Conservation (phyloP, 2,797 vertebrate species). For the Neopelma chrysocephalum region DNA sequence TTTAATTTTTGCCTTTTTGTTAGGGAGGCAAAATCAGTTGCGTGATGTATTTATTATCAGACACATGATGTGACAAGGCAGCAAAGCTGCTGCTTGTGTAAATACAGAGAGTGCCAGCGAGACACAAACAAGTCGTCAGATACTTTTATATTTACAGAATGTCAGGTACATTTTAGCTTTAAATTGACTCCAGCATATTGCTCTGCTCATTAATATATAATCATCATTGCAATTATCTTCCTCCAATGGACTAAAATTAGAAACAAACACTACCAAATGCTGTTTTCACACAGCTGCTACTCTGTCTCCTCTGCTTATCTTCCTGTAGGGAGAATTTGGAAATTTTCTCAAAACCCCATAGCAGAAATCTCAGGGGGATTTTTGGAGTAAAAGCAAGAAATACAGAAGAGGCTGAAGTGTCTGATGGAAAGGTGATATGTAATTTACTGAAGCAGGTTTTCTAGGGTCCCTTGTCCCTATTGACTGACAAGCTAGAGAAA, state of each 20-base stretch:
- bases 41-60: not conserved
- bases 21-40: not conserved
- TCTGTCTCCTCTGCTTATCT: not conserved
- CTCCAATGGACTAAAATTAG: slow-evolving; percentile 13
- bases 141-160: not conserved
- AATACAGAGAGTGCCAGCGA: not conserved
- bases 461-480: not conserved
- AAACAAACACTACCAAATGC: not conserved
- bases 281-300: not conserved
- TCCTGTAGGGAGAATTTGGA: not conserved
- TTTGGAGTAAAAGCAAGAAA: not conserved
- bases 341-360: not conserved
- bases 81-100: not conserved
- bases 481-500: not conserved
- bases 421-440: slow-evolving; percentile 1
- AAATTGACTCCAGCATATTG: not conserved
- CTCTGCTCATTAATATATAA: not conserved
- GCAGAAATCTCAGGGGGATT: not conserved
- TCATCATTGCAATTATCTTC: slow-evolving; percentile 1
- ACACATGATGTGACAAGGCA: not conserved
- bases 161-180: not conserved
- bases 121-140: not conserved
- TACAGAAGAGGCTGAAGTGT: not conserved
- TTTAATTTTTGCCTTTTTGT: not conserved
- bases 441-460: slow-evolving; percentile 1